Conservation (phyloP, 2,113 vertebrate genomes). For the Pantherophis guttatus region DNA sequence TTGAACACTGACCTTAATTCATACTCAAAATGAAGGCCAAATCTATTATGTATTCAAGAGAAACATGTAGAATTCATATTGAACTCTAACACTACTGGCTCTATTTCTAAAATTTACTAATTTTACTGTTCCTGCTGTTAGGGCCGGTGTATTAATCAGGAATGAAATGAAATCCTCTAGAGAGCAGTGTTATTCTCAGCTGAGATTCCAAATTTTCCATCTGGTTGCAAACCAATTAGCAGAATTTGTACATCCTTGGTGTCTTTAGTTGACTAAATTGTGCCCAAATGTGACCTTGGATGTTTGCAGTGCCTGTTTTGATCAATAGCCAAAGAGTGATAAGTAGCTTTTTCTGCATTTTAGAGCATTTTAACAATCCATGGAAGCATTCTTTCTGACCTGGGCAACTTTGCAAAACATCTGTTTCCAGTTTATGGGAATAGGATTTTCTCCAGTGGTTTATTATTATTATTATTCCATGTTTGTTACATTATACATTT, state of each 20-base stretch:
- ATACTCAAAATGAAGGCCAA: constrained; percentile 78
- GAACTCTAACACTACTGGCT: constrained; percentile 70
- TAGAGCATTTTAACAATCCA: background rate
- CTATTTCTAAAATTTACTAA: constrained; percentile 51
- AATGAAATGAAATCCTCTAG: constrained; percentile 22
- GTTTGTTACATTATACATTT: background rate
- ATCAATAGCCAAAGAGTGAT: background rate
- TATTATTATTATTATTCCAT: background rate
- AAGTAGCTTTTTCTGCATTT: background rate
- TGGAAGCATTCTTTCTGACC: background rate
- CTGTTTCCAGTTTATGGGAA: constrained; percentile 13
- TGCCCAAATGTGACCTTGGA: background rate
- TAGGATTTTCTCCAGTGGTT: background rate
- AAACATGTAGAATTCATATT: constrained; percentile 70
- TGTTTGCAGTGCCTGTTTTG: background rate
- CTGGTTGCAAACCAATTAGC: background rate
- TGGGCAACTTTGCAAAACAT: background rate
- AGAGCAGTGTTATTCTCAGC: background rate
- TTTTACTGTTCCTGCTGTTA: background rate
- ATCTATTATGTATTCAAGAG: constrained; percentile 82
- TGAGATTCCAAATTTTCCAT: background rate
- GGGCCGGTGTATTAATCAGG: constrained; percentile 55
- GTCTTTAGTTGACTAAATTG: background rate
- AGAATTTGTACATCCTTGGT: background rate
- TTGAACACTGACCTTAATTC: constrained; percentile 76